Evolutionary conservation across 2,888 invertebrate genomes (phyloP).

Genomic region (Panopea generosa): DNA sequence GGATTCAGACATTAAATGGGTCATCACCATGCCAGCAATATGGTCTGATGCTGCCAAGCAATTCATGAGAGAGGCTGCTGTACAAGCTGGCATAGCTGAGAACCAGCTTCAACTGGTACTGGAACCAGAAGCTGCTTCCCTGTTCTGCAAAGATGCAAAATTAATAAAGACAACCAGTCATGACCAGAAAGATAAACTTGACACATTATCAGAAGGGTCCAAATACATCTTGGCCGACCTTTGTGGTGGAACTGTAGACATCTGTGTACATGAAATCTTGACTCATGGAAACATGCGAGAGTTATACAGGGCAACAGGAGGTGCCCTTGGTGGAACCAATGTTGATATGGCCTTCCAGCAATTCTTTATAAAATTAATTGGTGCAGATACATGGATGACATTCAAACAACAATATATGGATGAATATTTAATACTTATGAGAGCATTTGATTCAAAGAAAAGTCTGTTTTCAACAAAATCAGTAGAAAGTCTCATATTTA

Average conservation of each 20-base stretch:
- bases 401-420: slow-evolving; percentile 22
- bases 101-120: too few species aligned
- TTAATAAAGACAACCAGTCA: too few species aligned
- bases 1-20: slow-evolving; percentile 28
- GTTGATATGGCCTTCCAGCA: slow-evolving; percentile 14
- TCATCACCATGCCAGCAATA: too few species aligned
- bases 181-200: too few species aligned
- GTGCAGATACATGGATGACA: slow-evolving; percentile 13
- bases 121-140: too few species aligned
- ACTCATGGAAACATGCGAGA: slow-evolving; percentile 1
- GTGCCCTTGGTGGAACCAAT: too few species aligned
- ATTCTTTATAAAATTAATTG: slow-evolving; percentile 13
- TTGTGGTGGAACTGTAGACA: slow-evolving; percentile 35
- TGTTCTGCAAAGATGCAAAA: too few species aligned
- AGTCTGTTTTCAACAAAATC: neutral
- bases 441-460: slow-evolving; percentile 33
- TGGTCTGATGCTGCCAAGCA: too few species aligned
- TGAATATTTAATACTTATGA: slow-evolving; percentile 22
- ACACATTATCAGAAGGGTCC: too few species aligned
- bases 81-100: too few species aligned
- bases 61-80: too few species aligned
- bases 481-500: slow-evolving; percentile 1
- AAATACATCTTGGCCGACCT: slow-evolving; percentile 41
- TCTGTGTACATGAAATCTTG: slow-evolving; percentile 37
- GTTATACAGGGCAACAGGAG: too few species aligned